Conservation (phyloP, 1,140 invertebrate genomes). For the Leucophenga varia region DNA sequence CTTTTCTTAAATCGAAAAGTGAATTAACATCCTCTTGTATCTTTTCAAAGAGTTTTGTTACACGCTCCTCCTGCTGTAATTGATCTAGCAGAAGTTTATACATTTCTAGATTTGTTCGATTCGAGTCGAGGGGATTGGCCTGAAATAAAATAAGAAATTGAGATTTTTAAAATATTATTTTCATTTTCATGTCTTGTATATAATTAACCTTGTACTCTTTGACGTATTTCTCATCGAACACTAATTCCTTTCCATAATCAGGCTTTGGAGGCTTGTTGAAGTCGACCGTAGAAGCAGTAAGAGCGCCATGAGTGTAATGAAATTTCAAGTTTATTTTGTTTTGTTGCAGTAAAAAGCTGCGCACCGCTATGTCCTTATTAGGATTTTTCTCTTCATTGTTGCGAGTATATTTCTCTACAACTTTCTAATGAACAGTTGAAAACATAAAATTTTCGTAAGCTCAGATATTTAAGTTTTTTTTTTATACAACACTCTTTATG, state of each 20-base stretch:
- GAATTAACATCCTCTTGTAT: slow-evolving; percentile 60
- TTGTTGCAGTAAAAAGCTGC: slow-evolving; percentile 64
- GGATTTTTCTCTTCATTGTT: slow-evolving; percentile 57
- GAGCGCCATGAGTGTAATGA: slow-evolving; percentile 68
- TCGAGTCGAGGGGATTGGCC: slow-evolving; percentile 64
- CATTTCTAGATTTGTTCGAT: slow-evolving; percentile 66
- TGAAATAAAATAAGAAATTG: slow-evolving; percentile 22
- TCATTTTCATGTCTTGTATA: not conserved
- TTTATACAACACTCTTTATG: no score
- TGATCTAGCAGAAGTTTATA: slow-evolving; percentile 59
- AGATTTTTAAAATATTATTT: no score
- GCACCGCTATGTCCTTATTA: slow-evolving; percentile 65
- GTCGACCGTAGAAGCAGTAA: slow-evolving; percentile 65
- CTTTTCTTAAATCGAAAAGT: slow-evolving; percentile 55
- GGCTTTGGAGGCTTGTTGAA: slow-evolving; percentile 67
- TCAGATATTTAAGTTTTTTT: no score
- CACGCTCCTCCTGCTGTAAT: slow-evolving; percentile 58
- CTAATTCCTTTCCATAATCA: slow-evolving; percentile 65
- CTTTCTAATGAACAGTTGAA: slow-evolving; percentile 58
- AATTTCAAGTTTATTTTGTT: slow-evolving; percentile 68
- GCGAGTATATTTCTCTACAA: slow-evolving; percentile 66
- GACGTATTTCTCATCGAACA: slow-evolving; percentile 65
- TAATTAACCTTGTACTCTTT: slow-evolving; percentile 63
- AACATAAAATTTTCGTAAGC: no score
- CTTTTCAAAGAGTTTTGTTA: slow-evolving; percentile 50